Base-by-base conservation (phyloP, 2,113 vertebrate genomes). In the Crypturellus undulatus region DNA sequence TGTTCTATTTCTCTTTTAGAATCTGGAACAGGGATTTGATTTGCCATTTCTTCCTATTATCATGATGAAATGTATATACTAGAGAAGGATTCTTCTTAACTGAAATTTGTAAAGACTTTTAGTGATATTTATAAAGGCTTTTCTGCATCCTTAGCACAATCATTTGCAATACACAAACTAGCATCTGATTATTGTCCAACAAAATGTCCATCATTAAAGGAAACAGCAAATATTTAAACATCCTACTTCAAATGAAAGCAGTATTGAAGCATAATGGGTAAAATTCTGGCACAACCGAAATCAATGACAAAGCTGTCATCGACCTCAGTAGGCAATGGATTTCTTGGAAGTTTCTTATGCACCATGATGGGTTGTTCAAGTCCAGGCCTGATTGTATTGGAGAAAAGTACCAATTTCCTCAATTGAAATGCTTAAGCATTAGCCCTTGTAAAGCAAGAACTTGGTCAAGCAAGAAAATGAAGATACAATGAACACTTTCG, bases 201-300 rank as follows among this genome's bases (percentile, higher is more conserved):
- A 64, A 9, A 7, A 63, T 67, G 7, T 38, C 14, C 20, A 22
- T 42, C 36, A 6, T 42, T 30, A 68, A 59, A 59, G 51, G 56
- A 93, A 89, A 60, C 12, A 76, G 2, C 40, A 64, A 70, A 21
- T 17, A 73, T 5, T 81, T 84, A 11, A 20, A 70, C 69, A 79
- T 2, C 0, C 20, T 77, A 38, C 14, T 17, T 38, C 56, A 63
- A 83, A 70, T 14, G 3, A 63, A 73, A 92, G 72, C 26, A 25
- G 1, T 6, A 1, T 30, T 84, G 16, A 88, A 73, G 20, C 3
- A 4, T 17, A 60, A 6, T 10, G 12, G 1, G 0, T 40, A 78
- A 92, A 92, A 87, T 30, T 52, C 70, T n/a, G 56, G 34, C 38
- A 34, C 19, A 52, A 12, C 12, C n/a, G 42, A 79, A 89, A 81